These are phyloP conservation scores for Daboia siamensis DNA, from an alignment of 2,113 vertebrate genomes.

Conservation along the genomic window DNA sequence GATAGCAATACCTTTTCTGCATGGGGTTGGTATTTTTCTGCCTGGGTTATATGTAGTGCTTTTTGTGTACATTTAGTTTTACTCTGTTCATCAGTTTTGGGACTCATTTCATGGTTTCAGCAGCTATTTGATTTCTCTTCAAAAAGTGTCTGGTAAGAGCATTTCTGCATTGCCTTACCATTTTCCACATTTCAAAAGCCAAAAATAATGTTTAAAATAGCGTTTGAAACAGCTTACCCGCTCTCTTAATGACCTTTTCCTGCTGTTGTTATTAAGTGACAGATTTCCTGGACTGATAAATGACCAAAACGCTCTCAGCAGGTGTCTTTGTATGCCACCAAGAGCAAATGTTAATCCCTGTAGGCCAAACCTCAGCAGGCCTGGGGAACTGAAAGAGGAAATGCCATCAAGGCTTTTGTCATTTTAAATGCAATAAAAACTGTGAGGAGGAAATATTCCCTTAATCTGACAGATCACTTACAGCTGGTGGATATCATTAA, in stretches of 20 bases:
- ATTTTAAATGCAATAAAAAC: neutral
- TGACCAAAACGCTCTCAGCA: constrained; percentile 32
- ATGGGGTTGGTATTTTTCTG: too few relatives aligned
- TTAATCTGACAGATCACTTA: neutral
- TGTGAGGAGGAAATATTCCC: neutral
- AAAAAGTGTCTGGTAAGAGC: constrained; percentile 25
- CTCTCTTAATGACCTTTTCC: constrained; percentile 16
- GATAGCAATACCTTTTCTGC: too few relatives aligned
- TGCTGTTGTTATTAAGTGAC: constrained; percentile 19
- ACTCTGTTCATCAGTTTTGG: too few relatives aligned
- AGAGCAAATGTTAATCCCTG: constrained; percentile 6
- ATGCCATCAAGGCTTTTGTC: neutral
- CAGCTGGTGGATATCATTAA: neutral
- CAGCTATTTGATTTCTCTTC: constrained; percentile 18
- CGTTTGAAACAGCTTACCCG: neutral
- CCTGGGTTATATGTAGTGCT: too few relatives aligned
- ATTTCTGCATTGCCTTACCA: constrained; percentile 9
- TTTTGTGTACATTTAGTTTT: too few relatives aligned
- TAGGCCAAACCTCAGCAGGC: neutral
- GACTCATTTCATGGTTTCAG: too few relatives aligned
- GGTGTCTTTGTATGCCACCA: constrained; percentile 28
- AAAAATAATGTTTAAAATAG: constrained; percentile 34
- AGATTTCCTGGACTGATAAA: constrained; percentile 33
- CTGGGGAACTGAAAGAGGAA: neutral
- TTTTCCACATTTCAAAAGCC: constrained; percentile 43